A percentile compares a stretch with the other conserved stretches of the same genome.
phyloP scores from a whole-genome alignment of 2,113 vertebrate genomes.

The Erpornis zantholeuca region DNA sequence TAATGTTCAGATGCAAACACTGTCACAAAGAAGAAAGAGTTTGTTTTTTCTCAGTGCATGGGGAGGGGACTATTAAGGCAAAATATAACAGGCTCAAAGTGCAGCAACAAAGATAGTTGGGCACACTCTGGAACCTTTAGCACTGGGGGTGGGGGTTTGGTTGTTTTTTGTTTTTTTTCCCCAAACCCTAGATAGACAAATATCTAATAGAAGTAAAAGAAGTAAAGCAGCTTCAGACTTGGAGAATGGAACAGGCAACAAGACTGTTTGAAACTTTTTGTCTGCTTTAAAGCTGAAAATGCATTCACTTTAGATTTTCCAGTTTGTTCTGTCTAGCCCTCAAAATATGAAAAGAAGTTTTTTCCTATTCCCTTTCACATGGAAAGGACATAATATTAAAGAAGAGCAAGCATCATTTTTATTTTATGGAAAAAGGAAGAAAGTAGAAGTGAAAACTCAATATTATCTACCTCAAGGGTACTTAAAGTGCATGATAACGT shows the following conservation, averaged over 20 bases:
- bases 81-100: background rate
- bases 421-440: background rate
- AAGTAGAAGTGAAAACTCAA: background rate
- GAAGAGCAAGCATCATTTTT: background rate
- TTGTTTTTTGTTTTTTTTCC: background rate
- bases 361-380: background rate
- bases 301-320: background rate
- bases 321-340: background rate
- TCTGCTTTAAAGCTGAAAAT: background rate
- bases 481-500: background rate
- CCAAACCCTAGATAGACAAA: background rate
- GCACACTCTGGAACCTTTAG: background rate
- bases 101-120: background rate
- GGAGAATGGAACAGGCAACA: background rate
- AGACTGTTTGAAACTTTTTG: background rate
- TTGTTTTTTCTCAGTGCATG: background rate
- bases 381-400: background rate
- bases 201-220: background rate
- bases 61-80: background rate
- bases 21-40: background rate
- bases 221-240: background rate
- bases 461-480: background rate
- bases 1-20: background rate
- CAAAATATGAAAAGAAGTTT: background rate
- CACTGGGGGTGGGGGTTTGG: fast-evolving